phyloP scores from a whole-genome alignment of 1,140 invertebrate species.

The Drosophila gunungcola region DNA sequence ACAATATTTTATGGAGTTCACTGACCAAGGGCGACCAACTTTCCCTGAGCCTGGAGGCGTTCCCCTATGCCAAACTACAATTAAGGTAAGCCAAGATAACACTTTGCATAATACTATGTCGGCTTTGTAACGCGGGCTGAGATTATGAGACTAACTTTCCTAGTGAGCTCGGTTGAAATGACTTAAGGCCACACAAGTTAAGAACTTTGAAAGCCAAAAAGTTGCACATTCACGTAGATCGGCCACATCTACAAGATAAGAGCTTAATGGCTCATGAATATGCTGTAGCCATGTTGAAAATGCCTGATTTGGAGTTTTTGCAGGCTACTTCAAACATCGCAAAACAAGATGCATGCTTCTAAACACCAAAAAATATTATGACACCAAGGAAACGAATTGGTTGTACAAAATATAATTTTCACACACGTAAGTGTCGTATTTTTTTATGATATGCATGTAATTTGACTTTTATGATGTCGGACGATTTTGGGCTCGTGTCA shows the following conservation, averaged over 20 bases:
- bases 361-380: slow-evolving; percentile 48
- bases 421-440: slow-evolving; percentile 60
- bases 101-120: slow-evolving; percentile 13
- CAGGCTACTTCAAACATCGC: slow-evolving; percentile 16
- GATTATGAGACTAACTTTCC: slow-evolving; percentile 10
- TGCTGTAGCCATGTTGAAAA: too few species aligned
- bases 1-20: slow-evolving; percentile 46
- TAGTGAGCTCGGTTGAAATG: background rate
- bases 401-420: slow-evolving; percentile 28
- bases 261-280: too few species aligned
- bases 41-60: background rate
- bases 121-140: background rate
- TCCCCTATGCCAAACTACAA: slow-evolving; percentile 11
- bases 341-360: slow-evolving; percentile 70
- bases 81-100: slow-evolving; percentile 28
- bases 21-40: slow-evolving; percentile 28
- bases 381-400: slow-evolving; percentile 6
- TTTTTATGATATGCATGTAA: slow-evolving; percentile 68
- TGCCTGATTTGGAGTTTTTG: background rate
- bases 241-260: background rate
- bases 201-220: background rate
- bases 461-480: slow-evolving; percentile 47
- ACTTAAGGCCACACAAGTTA: background rate
- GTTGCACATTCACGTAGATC: background rate
- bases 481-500: slow-evolving; percentile 14